These are phyloP conservation scores for Rhineura floridana DNA, from an alignment of 2,113 vertebrate species.

Conservation along the genomic window DNA sequence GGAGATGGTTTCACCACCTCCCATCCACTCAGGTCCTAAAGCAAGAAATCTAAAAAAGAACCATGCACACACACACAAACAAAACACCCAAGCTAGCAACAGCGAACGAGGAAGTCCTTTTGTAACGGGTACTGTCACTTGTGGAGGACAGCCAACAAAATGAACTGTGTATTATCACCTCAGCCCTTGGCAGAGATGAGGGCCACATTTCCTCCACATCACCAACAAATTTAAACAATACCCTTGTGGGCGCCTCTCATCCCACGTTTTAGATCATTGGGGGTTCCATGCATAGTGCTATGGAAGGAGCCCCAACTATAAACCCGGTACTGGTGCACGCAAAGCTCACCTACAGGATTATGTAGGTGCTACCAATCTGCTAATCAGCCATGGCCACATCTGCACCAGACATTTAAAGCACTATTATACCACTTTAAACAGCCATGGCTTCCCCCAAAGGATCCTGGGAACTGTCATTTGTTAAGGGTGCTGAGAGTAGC, in stretches of 20 bases:
- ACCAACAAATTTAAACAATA: not conserved
- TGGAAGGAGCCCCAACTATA: too few species aligned
- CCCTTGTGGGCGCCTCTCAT: not conserved
- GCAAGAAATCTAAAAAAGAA: not conserved
- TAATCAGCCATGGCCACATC: too few species aligned
- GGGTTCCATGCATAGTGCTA: too few species aligned
- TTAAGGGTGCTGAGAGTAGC: too few species aligned
- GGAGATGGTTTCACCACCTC: not conserved
- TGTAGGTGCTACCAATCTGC: too few species aligned
- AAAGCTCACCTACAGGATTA: too few species aligned
- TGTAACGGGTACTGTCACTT: rapidly evolving
- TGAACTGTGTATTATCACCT: rapidly evolving
- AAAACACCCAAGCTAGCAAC: not conserved
- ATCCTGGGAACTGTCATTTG: too few species aligned
- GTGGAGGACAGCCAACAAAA: not conserved
- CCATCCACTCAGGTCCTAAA: rapidly evolving
- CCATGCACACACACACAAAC: not conserved
- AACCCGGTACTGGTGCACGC: too few species aligned
- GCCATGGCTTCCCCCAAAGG: too few species aligned
- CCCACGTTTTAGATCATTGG: constrained; percentile 21
- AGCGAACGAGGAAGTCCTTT: not conserved
- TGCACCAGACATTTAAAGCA: too few species aligned
- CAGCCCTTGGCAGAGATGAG: not conserved
- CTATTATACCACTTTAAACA: too few species aligned
- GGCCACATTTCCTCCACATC: constrained; percentile 22